phyloP scores from a whole-genome alignment of 2,888 invertebrate species.

The Microctonus aethiopoides region DNA sequence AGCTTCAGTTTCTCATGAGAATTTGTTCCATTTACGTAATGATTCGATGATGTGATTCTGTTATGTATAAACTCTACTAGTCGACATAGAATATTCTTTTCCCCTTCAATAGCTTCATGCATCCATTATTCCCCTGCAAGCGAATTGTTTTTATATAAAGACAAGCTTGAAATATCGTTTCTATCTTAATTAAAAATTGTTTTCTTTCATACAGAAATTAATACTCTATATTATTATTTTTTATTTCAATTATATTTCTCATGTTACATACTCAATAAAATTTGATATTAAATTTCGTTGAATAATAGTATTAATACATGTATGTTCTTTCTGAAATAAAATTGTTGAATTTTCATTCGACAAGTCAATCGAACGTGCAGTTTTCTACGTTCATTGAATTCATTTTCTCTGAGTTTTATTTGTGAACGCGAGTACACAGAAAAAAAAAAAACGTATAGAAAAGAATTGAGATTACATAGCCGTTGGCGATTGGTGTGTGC shows the following conservation, averaged over 20 bases:
- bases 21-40: slow-evolving; percentile 25
- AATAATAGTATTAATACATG: background rate
- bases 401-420: slow-evolving; percentile 12
- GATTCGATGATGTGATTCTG: slow-evolving; percentile 31
- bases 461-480: background rate
- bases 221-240: background rate
- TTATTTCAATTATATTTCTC: background rate
- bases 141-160: background rate
- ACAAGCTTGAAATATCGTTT: background rate
- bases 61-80: slow-evolving; percentile 28
- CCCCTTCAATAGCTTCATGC: background rate
- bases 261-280: background rate
- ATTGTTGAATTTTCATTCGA: background rate
- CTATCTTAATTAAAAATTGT: too few relatives aligned
- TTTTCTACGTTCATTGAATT: background rate
- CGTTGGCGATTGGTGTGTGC: slow-evolving; percentile 5
- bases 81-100: background rate
- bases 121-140: background rate
- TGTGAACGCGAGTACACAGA: background rate
- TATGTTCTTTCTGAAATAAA: background rate
- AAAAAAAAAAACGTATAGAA: too few relatives aligned
- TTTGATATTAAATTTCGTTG: background rate
- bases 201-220: too few relatives aligned
- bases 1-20: background rate
- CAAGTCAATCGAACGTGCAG: background rate